phyloP scores from a whole-genome alignment of 2,113 vertebrate species.

The Thalassarche chlororhynchos region DNA sequence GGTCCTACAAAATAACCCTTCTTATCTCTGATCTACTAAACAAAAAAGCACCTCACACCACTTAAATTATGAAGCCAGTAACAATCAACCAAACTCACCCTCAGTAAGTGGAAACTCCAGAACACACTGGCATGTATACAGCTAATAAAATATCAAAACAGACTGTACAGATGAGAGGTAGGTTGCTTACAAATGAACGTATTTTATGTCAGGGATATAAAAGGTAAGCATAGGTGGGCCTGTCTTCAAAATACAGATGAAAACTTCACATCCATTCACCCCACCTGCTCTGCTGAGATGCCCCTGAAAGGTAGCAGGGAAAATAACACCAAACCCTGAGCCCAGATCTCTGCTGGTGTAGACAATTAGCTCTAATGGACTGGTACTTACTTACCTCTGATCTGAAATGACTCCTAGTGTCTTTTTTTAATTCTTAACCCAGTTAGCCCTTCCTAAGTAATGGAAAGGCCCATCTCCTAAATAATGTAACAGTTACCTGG shows the following conservation, averaged over 20 bases:
- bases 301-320: neutral
- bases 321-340: neutral
- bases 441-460: neutral
- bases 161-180: neutral
- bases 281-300: neutral
- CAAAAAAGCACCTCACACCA: neutral
- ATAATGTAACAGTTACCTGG: too few species aligned
- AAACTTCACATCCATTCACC: neutral
- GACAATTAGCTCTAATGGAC: neutral
- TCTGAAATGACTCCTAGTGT: neutral
- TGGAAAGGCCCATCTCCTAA: neutral
- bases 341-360: neutral
- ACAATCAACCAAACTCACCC: neutral
- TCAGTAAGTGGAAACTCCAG: neutral
- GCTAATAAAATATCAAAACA: neutral
- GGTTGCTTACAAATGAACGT: neutral
- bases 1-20: neutral
- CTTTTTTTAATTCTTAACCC: neutral
- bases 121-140: accelerated
- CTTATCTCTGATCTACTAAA: neutral
- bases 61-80: neutral
- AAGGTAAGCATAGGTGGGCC: neutral
- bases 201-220: neutral
- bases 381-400: neutral
- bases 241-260: neutral